These are phyloP conservation scores for Macquaria australasica DNA, from an alignment of 2,113 vertebrate species.

Conservation along the genomic window DNA sequence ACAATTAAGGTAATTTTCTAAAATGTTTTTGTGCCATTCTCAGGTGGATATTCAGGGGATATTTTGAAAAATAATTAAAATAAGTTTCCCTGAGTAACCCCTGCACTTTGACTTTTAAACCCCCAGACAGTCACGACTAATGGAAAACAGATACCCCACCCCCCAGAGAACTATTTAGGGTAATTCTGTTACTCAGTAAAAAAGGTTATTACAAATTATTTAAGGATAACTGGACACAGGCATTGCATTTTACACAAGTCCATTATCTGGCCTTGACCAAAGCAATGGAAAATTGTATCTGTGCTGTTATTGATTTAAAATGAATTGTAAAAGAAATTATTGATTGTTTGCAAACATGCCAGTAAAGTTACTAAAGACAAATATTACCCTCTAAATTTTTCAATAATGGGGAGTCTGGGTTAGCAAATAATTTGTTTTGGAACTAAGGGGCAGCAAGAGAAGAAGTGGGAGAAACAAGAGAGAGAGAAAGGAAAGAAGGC, in stretches of 20 bases:
- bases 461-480: neutral
- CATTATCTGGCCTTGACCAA: conserved; percentile 67
- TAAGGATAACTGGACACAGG: conserved; percentile 57
- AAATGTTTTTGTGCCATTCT: conserved; percentile 18
- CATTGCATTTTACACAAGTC: conserved; percentile 54
- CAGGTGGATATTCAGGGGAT: conserved; percentile 23
- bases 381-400: conserved; percentile 55
- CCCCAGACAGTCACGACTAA: conserved; percentile 54
- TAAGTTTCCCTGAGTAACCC: conserved; percentile 22
- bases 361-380: conserved; percentile 69
- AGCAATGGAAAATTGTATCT: conserved; percentile 57
- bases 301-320: conserved; percentile 66
- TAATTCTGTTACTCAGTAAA: conserved; percentile 67
- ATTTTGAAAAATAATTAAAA: conserved; percentile 14
- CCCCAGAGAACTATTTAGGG: conserved; percentile 46
- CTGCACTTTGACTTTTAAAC: conserved; percentile 64
- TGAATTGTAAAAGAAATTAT: conserved; percentile 66
- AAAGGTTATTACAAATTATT: conserved; percentile 52
- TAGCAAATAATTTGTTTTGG: conserved; percentile 45
- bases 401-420: conserved; percentile 43
- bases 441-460: conserved; percentile 14
- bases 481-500: neutral
- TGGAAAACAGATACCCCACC: conserved; percentile 48
- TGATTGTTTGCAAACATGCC: conserved; percentile 69
- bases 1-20: conserved; percentile 19